Evolutionary conservation across 2,888 invertebrate genomes (phyloP), one percentile per base, ranked within the genome.

Genomic region (Erannis defoliaria): DNA sequence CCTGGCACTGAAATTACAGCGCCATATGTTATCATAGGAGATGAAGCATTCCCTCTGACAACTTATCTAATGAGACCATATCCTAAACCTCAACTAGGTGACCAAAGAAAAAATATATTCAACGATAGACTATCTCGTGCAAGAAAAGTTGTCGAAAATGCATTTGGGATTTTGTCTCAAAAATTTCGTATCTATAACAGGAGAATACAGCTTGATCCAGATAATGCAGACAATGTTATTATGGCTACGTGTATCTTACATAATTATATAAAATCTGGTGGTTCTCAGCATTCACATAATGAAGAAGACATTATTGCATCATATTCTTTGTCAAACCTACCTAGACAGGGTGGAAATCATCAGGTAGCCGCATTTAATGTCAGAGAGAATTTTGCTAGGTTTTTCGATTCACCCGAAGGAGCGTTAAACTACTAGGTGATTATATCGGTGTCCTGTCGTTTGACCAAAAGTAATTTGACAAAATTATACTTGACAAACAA

Each of bases 61-160:
- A 51, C 53, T 12, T 60, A 62, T 55, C 46, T 66, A 46, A 60
- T 63, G 51, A 57, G 55, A 60, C 60, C 60, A 54, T 66, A 63
- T 61, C 63, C 63, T 40, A 45, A 46, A 56, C 43, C 29, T 16
- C 26, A 14, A 14, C 16, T 45, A 14, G 8, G 29, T 26, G 26
- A 45, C 14, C 16, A 14, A 14, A 45, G 45, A 45, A 45, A 29
- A 16, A n/a, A n/a, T n/a, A 29, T 23, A 8, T 45, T 45, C 29
- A 45, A 45, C 10, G 14, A 45, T 16, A 14, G 45, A 29, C 45
- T 45, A 45, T 29, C 29, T 4, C 26, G 45, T 16, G 45, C 29
- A 29, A 45, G 58, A 38, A 45, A 45, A 37, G 46, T 53, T 45
- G 45, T 58, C 35, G 58, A 58, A 53, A 51, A 53, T 53, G 58